These are phyloP conservation scores for Allacma fusca DNA, from an alignment of 2,888 invertebrate species.

Conservation along the genomic window DNA sequence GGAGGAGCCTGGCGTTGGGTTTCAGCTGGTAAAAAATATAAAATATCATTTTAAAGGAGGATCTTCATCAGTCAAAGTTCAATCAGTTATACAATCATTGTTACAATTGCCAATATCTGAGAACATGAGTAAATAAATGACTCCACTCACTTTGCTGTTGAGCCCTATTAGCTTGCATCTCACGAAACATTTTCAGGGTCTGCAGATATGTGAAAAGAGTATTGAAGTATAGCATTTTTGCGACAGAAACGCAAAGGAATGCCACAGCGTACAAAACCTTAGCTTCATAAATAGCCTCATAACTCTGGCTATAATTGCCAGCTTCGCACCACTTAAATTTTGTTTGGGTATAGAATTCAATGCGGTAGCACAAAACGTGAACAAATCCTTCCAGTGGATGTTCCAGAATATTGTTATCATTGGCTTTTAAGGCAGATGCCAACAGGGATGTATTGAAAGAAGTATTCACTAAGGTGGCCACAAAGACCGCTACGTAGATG, in stretches of 20 bases:
- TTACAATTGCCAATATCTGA: too few relatives aligned
- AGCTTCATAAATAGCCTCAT: slow-evolving; percentile 20
- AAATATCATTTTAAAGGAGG: too few relatives aligned
- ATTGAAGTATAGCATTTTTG: slow-evolving; percentile 39
- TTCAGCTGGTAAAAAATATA: too few relatives aligned
- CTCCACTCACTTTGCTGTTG: background rate
- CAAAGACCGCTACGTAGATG: background rate
- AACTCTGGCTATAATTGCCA: background rate
- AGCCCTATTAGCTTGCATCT: background rate
- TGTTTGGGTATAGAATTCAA: slow-evolving; percentile 18
- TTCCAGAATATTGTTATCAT: background rate
- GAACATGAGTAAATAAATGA: too few relatives aligned
- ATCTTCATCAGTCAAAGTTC: too few relatives aligned
- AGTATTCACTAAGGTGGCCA: background rate
- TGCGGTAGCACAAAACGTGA: slow-evolving; percentile 16
- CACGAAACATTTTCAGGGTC: slow-evolving; percentile 32
- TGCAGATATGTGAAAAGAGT: slow-evolving; percentile 37
- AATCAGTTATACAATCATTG: too few relatives aligned
- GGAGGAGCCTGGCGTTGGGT: too few relatives aligned
- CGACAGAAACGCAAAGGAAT: slow-evolving; percentile 2
- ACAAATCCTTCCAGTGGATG: slow-evolving; percentile 21
- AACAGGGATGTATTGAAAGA: background rate
- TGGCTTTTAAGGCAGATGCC: background rate
- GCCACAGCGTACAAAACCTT: slow-evolving; percentile 10
- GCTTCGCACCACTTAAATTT: background rate